Conservation (phyloP, 2,113 vertebrate species). For the Oriolus oriolus region DNA sequence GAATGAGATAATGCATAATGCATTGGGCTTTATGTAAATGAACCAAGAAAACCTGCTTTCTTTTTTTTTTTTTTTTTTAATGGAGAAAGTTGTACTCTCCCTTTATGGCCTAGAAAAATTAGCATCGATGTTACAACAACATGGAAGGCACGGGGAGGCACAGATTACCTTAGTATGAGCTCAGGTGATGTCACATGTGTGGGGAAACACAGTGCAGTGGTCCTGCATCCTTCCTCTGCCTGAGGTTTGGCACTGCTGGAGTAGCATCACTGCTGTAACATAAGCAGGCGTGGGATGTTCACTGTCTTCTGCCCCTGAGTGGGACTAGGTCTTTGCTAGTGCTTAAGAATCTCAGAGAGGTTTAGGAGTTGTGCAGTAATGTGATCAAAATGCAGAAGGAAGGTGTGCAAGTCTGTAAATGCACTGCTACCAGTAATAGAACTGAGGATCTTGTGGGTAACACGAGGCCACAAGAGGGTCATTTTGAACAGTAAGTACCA, state of each 20-base stretch:
- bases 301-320: not conserved
- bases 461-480: conserved; percentile 18
- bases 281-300: not conserved
- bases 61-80: not conserved
- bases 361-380: not conserved
- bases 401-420: conserved; percentile 26
- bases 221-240: not conserved
- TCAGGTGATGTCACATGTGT: not conserved
- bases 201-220: not conserved
- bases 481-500: conserved; percentile 37
- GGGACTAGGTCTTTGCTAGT: not conserved
- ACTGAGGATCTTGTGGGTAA: not conserved
- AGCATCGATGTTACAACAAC: not conserved
- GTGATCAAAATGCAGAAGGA: conserved; percentile 14
- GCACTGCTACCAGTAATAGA: not conserved
- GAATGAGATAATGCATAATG: conserved; percentile 75
- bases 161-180: not conserved
- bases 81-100: not conserved
- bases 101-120: conserved; percentile 14
- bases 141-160: not conserved
- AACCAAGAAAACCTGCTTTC: conserved; percentile 45
- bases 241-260: not conserved
- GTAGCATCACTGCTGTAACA: not conserved
- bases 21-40: conserved; percentile 63
- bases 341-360: conserved; percentile 9